Conservation (phyloP, 2,797 vertebrate species). For the Enteromius unitaeniatus region DNA sequence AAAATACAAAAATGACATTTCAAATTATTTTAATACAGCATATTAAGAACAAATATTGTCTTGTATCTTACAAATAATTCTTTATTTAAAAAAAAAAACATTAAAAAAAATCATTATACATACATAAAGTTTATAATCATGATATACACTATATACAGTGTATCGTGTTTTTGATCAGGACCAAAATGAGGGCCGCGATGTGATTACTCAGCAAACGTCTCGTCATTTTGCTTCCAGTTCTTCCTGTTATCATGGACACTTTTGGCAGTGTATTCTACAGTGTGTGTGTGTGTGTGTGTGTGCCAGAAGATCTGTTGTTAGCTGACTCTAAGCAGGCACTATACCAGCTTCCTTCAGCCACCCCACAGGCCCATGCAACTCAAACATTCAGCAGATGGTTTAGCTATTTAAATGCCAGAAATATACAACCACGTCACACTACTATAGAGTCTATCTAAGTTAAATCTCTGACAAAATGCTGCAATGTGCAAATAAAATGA, state of each 20-base stretch:
- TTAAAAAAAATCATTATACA: neutral
- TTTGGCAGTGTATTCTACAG: conserved; percentile 32
- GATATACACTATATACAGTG: neutral
- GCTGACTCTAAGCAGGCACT: conserved; percentile 66
- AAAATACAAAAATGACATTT: neutral
- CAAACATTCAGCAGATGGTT: conserved; percentile 53
- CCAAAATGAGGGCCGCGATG: conserved; percentile 30
- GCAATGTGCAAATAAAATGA: neutral
- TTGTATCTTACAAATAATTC: neutral
- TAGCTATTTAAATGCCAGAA: conserved; percentile 57
- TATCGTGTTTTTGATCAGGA: conserved; percentile 25
- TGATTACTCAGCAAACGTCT: conserved; percentile 50
- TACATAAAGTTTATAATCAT: neutral
- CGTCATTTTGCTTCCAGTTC: conserved; percentile 45
- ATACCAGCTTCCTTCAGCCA: conserved; percentile 73
- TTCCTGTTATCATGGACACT: conserved; percentile 41
- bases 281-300: neutral
- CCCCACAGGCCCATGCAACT: conserved; percentile 65
- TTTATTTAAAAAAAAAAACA: too few relatives aligned
- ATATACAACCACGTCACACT: conserved; percentile 38
- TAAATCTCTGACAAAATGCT: neutral
- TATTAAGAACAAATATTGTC: neutral
- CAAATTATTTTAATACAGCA: neutral
- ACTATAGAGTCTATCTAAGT: neutral
- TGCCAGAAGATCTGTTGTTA: conserved; percentile 53